phyloP scores from a whole-genome alignment of 2,797 vertebrate genomes.

The Neomorphus geoffroyi region DNA sequence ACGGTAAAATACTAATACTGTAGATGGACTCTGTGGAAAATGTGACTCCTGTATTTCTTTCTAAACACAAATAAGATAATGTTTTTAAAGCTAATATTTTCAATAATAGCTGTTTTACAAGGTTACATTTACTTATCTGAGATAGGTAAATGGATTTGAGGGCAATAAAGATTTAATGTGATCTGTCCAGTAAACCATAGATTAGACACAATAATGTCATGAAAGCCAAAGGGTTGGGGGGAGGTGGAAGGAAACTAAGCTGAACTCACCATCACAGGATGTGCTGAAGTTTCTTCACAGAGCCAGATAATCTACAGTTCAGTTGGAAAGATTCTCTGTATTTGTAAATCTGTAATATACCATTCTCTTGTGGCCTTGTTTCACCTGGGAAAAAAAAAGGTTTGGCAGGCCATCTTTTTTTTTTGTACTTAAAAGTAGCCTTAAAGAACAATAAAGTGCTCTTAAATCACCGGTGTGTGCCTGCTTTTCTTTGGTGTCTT shows the following conservation, averaged over 20 bases:
- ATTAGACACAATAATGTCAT: background rate
- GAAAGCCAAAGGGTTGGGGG: constrained; percentile 62
- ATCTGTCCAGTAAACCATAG: background rate
- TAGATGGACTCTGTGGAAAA: constrained; percentile 79
- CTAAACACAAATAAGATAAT: constrained; percentile 62
- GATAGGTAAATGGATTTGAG: constrained; percentile 80
- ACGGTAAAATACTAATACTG: constrained; percentile 76
- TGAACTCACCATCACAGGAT: constrained; percentile 33
- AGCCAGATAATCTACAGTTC: constrained; percentile 69
- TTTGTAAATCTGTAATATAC: constrained; percentile 91
- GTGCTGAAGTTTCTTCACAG: constrained; percentile 60
- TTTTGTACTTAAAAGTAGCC: constrained; percentile 99
- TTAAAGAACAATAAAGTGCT: constrained; percentile 99
- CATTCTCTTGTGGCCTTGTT: constrained; percentile 90
- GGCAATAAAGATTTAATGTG: constrained; percentile 54
- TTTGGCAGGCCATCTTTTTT: constrained; percentile 99
- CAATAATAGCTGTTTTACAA: constrained; percentile 65
- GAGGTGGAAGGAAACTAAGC: constrained; percentile 47
- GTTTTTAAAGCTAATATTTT: constrained; percentile 69
- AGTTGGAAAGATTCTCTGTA: constrained; percentile 69
- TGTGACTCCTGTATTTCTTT: constrained; percentile 73
- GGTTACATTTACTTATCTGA: constrained; percentile 85
- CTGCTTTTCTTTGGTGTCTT: background rate
- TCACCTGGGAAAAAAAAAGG: constrained; percentile 87
- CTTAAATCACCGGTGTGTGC: constrained; percentile 86